These are phyloP conservation scores for Enteromius mattozi DNA, from an alignment of 2,797 vertebrate species.

Conservation along the genomic window DNA sequence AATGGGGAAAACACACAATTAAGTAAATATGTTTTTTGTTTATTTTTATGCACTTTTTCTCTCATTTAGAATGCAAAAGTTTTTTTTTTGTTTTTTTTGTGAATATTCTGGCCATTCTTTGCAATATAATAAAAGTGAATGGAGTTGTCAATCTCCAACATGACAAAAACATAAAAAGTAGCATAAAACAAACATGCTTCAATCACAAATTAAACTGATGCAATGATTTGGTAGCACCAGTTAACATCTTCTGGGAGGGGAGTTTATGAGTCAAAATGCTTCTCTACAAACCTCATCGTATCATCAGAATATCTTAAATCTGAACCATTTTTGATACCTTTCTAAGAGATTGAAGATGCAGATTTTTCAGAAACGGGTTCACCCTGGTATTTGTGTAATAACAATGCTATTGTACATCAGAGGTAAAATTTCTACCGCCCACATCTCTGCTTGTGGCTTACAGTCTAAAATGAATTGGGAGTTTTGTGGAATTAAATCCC, in stretches of 20 bases:
- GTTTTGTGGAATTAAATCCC: conserved; percentile 48
- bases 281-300: neutral
- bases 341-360: neutral
- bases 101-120: neutral
- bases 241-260: neutral
- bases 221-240: neutral
- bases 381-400: neutral
- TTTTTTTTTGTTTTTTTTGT: neutral
- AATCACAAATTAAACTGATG: neutral
- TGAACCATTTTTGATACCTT: neutral
- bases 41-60: neutral
- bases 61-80: neutral
- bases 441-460: conserved; percentile 35
- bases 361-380: neutral
- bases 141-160: neutral
- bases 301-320: neutral
- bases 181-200: neutral
- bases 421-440: neutral
- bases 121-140: neutral
- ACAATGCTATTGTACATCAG: neutral
- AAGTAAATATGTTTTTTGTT: neutral
- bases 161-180: neutral
- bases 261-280: neutral
- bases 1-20: neutral
- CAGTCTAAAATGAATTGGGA: conserved; percentile 47